Percentiles rank a stretch among this genome's conserved stretches.
Evolutionary conservation across 1,140 invertebrate genomes (phyloP).

Genomic region (Drosophila lacertosa): DNA sequence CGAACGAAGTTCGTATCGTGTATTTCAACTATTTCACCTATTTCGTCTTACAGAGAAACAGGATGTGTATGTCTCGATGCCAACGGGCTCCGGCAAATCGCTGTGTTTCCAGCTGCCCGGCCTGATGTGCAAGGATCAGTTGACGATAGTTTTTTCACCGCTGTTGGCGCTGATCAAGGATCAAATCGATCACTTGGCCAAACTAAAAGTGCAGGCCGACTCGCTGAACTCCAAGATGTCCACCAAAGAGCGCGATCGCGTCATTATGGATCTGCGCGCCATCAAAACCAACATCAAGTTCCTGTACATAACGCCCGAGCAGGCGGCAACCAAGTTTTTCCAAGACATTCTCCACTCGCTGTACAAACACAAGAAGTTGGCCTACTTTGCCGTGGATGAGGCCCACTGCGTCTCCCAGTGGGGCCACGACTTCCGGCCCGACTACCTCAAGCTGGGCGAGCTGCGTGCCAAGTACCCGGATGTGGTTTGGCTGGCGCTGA

Average conservation of each 20-base stretch:
- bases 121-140: conserved; percentile 88
- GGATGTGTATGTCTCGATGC: conserved; percentile 94
- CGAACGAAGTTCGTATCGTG: background rate
- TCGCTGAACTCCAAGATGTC: conserved; percentile 95
- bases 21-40: background rate
- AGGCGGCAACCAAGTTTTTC: conserved; percentile 91
- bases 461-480: conserved; percentile 88
- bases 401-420: conserved; percentile 99
- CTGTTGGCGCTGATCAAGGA: conserved; percentile 94
- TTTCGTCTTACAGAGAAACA: conserved; percentile 86
- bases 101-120: conserved; percentile 97
- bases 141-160: conserved; percentile 96
- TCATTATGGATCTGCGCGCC: conserved; percentile 90
- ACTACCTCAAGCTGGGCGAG: conserved; percentile 94
- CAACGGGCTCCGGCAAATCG: conserved; percentile 97
- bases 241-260: conserved; percentile 88
- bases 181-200: conserved; percentile 89
- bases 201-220: conserved; percentile 90
- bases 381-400: conserved; percentile 96
- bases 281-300: conserved; percentile 90
- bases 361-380: conserved; percentile 88
- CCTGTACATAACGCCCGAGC: conserved; percentile 96
- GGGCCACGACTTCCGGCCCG: conserved; percentile 98
- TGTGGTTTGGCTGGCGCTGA: conserved; percentile 95
- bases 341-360: conserved; percentile 87